A percentile compares a stretch with the other conserved stretches of the same genome.
phyloP scores from a whole-genome alignment of 2,113 vertebrate species.

The Callipepla californica region DNA sequence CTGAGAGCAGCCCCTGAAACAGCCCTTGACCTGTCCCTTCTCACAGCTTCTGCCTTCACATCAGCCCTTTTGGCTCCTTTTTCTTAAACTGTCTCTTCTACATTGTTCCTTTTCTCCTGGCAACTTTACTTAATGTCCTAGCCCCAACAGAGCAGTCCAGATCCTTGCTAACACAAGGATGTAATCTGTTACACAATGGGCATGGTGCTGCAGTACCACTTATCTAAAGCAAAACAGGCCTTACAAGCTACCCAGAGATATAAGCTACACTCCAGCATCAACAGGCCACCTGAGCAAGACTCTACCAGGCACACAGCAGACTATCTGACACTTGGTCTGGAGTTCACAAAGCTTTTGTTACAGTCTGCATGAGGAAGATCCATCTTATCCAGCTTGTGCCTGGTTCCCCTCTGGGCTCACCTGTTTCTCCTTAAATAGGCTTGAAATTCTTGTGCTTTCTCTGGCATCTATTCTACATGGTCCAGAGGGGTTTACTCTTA shows the following conservation, averaged over 20 bases:
- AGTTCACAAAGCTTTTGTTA: not conserved
- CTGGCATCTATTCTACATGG: not conserved
- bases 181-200: not conserved
- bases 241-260: not conserved
- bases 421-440: not conserved
- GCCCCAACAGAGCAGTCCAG: not conserved
- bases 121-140: not conserved
- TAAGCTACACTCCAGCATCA: not conserved
- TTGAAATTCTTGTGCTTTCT: not conserved
- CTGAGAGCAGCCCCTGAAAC: not conserved
- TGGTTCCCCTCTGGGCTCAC: not conserved
- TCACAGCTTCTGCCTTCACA: not conserved
- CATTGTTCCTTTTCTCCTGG: too few species aligned
- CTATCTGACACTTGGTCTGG: not conserved
- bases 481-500: not conserved
- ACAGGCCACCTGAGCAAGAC: not conserved
- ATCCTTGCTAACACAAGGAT: not conserved
- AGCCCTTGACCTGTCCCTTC: not conserved
- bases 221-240: not conserved
- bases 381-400: not conserved
- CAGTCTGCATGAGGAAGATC: not conserved
- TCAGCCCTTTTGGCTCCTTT: not conserved
- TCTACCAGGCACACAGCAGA: not conserved
- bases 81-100: not conserved
- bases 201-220: rapidly evolving